Percentiles rank a stretch among this genome's conserved stretches.
Evolutionary conservation across 2,888 invertebrate species (phyloP).

Genomic region (Leucophenga maculata): DNA sequence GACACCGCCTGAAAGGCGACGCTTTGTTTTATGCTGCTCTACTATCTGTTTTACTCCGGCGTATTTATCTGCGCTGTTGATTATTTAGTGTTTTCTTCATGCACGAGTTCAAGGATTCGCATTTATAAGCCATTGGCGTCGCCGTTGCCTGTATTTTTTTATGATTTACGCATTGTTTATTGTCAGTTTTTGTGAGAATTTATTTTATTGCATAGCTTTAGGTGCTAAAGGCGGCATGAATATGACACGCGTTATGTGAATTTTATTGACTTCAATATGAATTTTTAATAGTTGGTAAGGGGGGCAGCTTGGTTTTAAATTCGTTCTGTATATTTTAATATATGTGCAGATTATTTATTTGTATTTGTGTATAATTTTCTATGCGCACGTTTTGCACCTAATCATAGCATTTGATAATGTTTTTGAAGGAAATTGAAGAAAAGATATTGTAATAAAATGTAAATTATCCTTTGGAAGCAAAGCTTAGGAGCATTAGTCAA

Average conservation of each 20-base stretch:
- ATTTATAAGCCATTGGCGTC: constrained; percentile 8
- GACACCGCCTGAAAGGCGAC: constrained; percentile 1
- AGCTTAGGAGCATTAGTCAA: no score
- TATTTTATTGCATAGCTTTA: constrained; percentile 41
- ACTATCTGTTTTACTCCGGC: not conserved
- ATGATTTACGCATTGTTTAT: constrained; percentile 38
- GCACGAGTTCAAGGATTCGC: constrained; percentile 18
- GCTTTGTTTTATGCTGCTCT: not conserved
- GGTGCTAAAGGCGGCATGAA: constrained; percentile 44
- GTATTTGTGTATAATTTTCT: no score
- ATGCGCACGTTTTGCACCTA: no score
- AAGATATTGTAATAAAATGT: no score
- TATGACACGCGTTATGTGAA: constrained; percentile 30
- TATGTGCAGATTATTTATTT: no score
- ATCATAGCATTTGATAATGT: no score
- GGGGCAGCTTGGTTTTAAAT: not conserved
- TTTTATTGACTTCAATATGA: constrained; percentile 31
- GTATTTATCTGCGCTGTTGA: not conserved
- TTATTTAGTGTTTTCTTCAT: constrained; percentile 20
- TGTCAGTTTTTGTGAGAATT: constrained; percentile 15
- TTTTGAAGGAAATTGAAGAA: no score
- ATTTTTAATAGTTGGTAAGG: not conserved
- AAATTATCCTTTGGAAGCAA: no score
- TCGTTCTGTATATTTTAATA: no score
- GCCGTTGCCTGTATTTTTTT: not conserved